Evolutionary conservation across 2,797 vertebrate genomes (phyloP).

Genomic region (Urophycis tenuis): DNA sequence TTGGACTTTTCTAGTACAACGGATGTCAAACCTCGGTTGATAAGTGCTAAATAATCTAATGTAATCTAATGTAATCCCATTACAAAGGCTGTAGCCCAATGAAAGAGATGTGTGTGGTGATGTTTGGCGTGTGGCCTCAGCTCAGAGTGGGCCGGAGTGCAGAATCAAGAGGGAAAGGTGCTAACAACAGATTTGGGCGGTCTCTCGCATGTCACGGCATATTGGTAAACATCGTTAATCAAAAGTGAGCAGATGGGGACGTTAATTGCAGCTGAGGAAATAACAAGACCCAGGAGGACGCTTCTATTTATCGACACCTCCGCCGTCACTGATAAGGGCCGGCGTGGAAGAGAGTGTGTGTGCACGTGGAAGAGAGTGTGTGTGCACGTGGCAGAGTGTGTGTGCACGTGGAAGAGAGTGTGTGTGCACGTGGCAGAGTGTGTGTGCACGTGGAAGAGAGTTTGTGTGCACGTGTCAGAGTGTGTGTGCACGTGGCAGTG

Average conservation of each 20-base stretch:
- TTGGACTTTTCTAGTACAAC: neutral
- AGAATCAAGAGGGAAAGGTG: constrained; percentile 6
- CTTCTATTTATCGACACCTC: constrained; percentile 80
- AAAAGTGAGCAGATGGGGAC: constrained; percentile 88
- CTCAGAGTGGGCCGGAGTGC: neutral
- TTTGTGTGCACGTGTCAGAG: no score
- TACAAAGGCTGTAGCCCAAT: neutral
- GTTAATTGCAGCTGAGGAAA: constrained; percentile 90
- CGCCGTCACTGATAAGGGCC: constrained; percentile 49
- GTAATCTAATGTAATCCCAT: neutral
- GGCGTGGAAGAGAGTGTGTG: constrained; percentile 12
- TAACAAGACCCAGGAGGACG: constrained; percentile 81
- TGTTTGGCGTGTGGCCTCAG: neutral
- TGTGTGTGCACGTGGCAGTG: no score
- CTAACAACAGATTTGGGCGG: constrained; percentile 30
- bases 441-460: no score
- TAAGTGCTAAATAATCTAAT: neutral
- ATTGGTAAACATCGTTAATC: constrained; percentile 92
- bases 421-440: no score
- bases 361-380: constrained; percentile 12
- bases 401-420: no score
- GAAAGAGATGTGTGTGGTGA: neutral
- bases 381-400: no score
- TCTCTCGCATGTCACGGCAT: constrained; percentile 57
- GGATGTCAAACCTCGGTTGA: neutral